Base-by-base conservation (phyloP, 35 echinoderm and acorn worm genomes). In the Apostichopus californicus region DNA sequence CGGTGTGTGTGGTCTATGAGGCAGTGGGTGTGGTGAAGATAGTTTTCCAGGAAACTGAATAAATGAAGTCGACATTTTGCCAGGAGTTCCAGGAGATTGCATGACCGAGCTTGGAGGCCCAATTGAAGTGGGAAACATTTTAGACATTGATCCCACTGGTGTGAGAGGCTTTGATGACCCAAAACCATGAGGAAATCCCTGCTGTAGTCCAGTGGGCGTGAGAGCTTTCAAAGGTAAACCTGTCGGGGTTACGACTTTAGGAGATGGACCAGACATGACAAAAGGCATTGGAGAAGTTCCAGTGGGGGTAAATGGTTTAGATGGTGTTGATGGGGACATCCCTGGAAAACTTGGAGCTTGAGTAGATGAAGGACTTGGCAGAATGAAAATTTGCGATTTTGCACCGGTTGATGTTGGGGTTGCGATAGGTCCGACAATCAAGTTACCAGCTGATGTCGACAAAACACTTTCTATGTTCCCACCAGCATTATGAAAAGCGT, bases 401-500 rank as follows among this genome's bases (percentile, higher is more conserved):
- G 93, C 92, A 75, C 91, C 93, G n/a, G 86, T 86, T 68, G 96
- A 73, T 56, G 96, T 98, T 83, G 96, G 96, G 24, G 96, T 98
- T 80, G 96, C 94, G 85, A 98, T 98, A 55, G 96, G 96, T 94
- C 96, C 96, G 17, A 98, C 92, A 77, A 98, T 93, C 54, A 98
- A 85, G 73, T 90, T 91, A 5, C 94, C 96, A 86, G 94, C 86
- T 26, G 96, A 95, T 13, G 96, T 92, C n/a, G 92, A 94, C 34
- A 98, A 79, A 59, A 98, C 73, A 66, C 94, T 98, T 64, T 98
- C 91, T 21, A 98, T 92, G 59, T 93, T 98, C 14, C 96, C 96
- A 90, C 96, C 96, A 86, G 96, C 96, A 98, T 98, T 98, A 52
- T 95, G 94, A 72, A 98, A 98, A 26, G 96, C 96, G 92, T 98